Conservation (phyloP, 1,140 invertebrate genomes). For the Philotrypesis tridentata region DNA sequence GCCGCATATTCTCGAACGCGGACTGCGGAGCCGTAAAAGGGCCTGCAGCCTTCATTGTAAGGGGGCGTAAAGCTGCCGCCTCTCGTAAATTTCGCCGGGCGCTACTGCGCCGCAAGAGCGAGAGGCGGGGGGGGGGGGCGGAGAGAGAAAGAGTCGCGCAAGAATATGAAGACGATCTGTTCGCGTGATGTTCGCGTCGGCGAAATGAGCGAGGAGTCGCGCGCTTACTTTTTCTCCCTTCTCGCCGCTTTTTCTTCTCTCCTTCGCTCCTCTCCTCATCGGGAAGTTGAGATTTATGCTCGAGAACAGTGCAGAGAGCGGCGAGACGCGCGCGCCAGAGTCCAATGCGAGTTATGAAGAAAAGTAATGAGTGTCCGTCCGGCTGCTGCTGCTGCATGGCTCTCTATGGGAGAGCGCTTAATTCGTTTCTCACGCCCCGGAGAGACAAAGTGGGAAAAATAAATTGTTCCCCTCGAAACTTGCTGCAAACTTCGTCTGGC, state of each 20-base stretch:
- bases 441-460: constrained; percentile 36
- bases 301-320: neutral
- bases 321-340: neutral
- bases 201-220: constrained; percentile 1
- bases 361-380: neutral
- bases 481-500: constrained; percentile 2
- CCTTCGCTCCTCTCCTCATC: constrained; percentile 1
- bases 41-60: constrained; percentile 20
- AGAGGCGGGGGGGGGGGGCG: no score
- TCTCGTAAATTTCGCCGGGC: constrained; percentile 9
- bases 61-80: neutral
- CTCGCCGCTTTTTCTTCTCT: neutral
- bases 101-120: no score
- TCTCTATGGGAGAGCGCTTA: neutral
- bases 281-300: constrained; percentile 35
- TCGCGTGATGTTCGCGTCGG: constrained; percentile 8
- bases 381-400: no score
- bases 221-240: neutral
- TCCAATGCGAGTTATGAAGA: constrained; percentile 5
- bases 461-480: constrained; percentile 40
- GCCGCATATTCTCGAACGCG: constrained; percentile 12
- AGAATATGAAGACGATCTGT: constrained; percentile 40
- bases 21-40: constrained; percentile 21
- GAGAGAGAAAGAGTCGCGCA: neutral
- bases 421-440: constrained; percentile 16